Conservation (phyloP, 2,888 invertebrate genomes). For the Eubasilissa splendida region DNA sequence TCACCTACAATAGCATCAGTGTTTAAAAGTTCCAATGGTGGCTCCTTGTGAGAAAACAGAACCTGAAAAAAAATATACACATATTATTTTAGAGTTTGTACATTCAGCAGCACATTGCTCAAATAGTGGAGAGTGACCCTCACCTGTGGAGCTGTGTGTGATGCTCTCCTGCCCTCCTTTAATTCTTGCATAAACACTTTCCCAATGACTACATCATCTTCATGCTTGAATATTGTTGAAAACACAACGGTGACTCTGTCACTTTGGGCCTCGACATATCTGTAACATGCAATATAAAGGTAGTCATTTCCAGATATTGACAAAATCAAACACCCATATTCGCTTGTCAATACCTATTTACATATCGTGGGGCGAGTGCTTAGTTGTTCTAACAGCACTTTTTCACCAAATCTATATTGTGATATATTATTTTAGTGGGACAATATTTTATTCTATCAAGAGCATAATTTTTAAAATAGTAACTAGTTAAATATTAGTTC, state of each 20-base stretch:
- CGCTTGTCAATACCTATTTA: no score
- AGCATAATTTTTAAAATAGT: no score
- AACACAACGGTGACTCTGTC: constrained; percentile 99
- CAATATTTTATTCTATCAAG: no score
- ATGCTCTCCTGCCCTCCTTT: constrained; percentile 96
- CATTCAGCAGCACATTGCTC: not conserved
- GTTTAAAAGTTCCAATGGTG: constrained; percentile 94
- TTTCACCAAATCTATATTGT: no score
- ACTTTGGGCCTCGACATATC: constrained; percentile 98
- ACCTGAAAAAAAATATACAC: constrained; percentile 70
- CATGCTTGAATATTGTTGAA: constrained; percentile 98
- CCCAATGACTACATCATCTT: constrained; percentile 98
- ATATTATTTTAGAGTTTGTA: not conserved
- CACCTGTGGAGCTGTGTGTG: constrained; percentile 91
- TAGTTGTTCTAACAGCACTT: no score
- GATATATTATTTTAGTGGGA: no score
- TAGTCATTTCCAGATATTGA: not conserved
- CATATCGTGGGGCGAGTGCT: no score
- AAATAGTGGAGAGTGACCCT: not conserved
- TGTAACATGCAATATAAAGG: constrained; percentile 63
- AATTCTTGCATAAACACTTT: constrained; percentile 99
- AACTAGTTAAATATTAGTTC: no score
- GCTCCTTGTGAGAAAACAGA: constrained; percentile 94
- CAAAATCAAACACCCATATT: no score
- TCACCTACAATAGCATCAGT: constrained; percentile 95